phyloP scores from a whole-genome alignment of 2,113 vertebrate species.

The Calyptommatus sinebrachiatus region DNA sequence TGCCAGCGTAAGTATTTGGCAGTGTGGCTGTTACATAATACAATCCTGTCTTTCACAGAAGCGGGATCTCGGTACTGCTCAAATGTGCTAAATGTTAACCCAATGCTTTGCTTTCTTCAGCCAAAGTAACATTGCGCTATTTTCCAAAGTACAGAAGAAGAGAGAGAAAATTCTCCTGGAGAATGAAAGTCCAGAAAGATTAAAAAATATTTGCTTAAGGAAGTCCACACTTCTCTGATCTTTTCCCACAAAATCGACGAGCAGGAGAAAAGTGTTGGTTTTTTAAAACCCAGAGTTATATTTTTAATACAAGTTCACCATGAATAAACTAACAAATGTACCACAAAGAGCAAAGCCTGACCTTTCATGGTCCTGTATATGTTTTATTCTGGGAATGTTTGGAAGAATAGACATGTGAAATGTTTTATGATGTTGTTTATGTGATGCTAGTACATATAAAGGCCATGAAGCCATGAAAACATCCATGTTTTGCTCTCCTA shows the following conservation, averaged over 20 bases:
- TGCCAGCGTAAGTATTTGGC: slow-evolving; percentile 69
- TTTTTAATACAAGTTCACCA: not conserved
- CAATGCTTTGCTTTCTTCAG: slow-evolving; percentile 53
- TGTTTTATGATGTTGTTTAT: slow-evolving; percentile 58
- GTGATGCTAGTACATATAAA: slow-evolving; percentile 48
- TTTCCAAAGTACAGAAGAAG: slow-evolving; percentile 49
- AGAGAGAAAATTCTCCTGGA: not conserved
- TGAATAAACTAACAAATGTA: slow-evolving; percentile 9
- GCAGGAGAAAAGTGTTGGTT: slow-evolving; percentile 44
- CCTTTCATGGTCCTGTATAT: slow-evolving; percentile 29
- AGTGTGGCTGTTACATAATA: slow-evolving; percentile 64
- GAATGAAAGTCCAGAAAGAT: slow-evolving; percentile 39
- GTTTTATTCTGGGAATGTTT: slow-evolving; percentile 47
- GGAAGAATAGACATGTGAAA: slow-evolving; percentile 47
- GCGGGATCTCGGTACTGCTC: slow-evolving; percentile 58
- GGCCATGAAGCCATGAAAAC: slow-evolving; percentile 46
- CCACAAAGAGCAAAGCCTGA: slow-evolving; percentile 27
- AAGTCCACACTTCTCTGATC: slow-evolving; percentile 56
- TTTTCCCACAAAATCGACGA: slow-evolving; percentile 34
- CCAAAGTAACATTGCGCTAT: slow-evolving; percentile 50
- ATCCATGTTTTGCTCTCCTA: slow-evolving; percentile 25
- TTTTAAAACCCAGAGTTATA: slow-evolving; percentile 16
- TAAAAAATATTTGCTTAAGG: slow-evolving; percentile 56
- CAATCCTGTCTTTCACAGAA: slow-evolving; percentile 67
- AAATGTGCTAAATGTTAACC: slow-evolving; percentile 64